phyloP scores from a whole-genome alignment of 2,797 vertebrate genomes.

The Pantherophis vulpinus region DNA sequence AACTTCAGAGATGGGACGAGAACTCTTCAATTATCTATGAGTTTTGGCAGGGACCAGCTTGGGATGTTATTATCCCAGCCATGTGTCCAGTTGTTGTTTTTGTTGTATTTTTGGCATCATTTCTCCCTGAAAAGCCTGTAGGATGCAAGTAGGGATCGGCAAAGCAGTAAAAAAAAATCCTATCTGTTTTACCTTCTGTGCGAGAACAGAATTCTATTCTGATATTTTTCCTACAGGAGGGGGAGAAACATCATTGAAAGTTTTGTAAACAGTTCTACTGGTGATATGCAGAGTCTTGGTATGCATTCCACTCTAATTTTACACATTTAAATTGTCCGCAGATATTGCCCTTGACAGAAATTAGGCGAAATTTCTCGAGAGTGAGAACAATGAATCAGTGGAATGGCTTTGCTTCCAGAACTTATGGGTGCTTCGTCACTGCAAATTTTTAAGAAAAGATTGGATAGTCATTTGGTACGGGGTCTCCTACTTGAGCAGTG shows the following conservation, averaged over 20 bases:
- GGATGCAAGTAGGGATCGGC: not conserved
- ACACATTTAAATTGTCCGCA: not conserved
- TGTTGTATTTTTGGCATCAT: not conserved
- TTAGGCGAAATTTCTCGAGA: too few species aligned
- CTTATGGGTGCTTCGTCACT: too few species aligned
- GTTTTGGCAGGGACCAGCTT: not conserved
- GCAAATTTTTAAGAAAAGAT: too few species aligned
- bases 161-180: not conserved
- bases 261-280: not conserved
- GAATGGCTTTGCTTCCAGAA: too few species aligned
- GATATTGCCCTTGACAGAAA: not conserved
- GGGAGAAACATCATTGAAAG: not conserved
- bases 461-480: too few species aligned
- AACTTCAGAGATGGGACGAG: too few species aligned
- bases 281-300: not conserved
- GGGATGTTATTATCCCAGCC: not conserved
- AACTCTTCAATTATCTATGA: not conserved
- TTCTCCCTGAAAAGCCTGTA: not conserved
- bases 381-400: too few species aligned
- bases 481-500: too few species aligned
- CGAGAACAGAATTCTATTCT: not conserved
- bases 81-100: not conserved
- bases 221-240: not conserved
- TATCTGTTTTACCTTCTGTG: not conserved
- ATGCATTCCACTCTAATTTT: not conserved